Evolutionary conservation across 2,113 vertebrate species (phyloP), one percentile per base, ranked within the genome.

Genomic region (Oreotragus oreotragus): DNA sequence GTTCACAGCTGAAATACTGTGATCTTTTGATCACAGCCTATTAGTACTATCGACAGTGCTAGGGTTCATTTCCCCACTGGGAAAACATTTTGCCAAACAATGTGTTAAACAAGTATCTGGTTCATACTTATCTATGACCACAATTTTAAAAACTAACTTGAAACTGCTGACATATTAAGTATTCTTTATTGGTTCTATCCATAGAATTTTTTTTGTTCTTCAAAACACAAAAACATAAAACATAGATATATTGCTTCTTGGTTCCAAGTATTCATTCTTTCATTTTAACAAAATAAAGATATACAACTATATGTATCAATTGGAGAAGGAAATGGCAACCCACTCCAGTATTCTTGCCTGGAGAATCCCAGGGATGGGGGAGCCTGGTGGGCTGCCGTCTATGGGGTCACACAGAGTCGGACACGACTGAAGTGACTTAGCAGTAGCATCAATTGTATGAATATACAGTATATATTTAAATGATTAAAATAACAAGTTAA

Each of bases 191-290:
- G 39, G 5, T 55, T 58, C 33, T 94, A 62, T 16, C 90, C 62
- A 58, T 39, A 88, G 13, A 91, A 83, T 36, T 76, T 15, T 28
- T 91, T 87, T 49, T 91, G 39, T 77, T n/a, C 88, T 96, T 92
- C 57, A 89, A 92, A 94, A 90, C 14, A 87, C 49, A 89, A 93
- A 91, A 93, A 49, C 3, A 15, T 93, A 88, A 80, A 90, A 39
- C 6, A 16, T 93, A 88, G 73, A 84, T 64, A 89, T 23, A 95
- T 0, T 39, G n/a, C 55, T 70, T 79, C 45, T 58, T 64, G 19
- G 55, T n/a, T 79, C 36, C 79, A 77, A 55, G 28, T 33, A 91
- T 39, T 43, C 43, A 73, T 73, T 96, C 79, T 92, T 77, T 51
- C 51, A 95, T 28, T 64, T 70, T 55, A 85, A 84, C 66, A 70